Percentiles rank a stretch among this genome's conserved stretches.
Conservation (phyloP, 2,113 vertebrate species). For the Toxotes jaculatrix region DNA sequence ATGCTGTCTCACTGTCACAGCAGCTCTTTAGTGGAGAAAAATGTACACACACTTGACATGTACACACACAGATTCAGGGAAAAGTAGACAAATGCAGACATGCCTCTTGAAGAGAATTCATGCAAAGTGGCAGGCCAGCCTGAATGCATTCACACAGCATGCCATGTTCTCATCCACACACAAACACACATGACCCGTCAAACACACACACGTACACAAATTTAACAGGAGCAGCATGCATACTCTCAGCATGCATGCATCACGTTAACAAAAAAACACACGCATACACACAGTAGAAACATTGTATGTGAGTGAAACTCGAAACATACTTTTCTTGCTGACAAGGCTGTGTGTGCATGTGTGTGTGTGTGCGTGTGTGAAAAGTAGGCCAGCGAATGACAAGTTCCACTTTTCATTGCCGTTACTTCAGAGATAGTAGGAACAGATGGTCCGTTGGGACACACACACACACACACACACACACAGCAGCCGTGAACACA, state of each 20-base stretch:
- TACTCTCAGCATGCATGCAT: background rate
- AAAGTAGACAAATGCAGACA: slow-evolving; percentile 3
- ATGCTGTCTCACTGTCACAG: slow-evolving; percentile 25
- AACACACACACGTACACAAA: background rate
- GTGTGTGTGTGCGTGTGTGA: background rate
- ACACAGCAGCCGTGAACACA: background rate
- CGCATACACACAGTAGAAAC: background rate
- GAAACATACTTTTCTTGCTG: slow-evolving; percentile 47
- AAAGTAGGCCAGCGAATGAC: slow-evolving; percentile 70
- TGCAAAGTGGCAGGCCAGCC: slow-evolving; percentile 36
- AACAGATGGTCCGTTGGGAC: slow-evolving; percentile 46
- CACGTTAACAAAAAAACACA: slow-evolving; percentile 7
- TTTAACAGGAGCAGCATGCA: background rate
- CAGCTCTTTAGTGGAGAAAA: slow-evolving; percentile 16
- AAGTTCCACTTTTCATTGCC: slow-evolving; percentile 64
- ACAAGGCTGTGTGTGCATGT: slow-evolving; percentile 28
- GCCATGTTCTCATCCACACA: background rate
- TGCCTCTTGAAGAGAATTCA: slow-evolving; percentile 7
- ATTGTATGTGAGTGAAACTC: background rate
- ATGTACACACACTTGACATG: slow-evolving; percentile 3
- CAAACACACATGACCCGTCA: slow-evolving; percentile 28
- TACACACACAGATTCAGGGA: background rate
- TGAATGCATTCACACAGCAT: slow-evolving; percentile 12
- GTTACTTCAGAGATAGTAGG: slow-evolving; percentile 45
- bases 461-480: slow-evolving; percentile 1